Evolutionary conservation across 2,888 invertebrate species (phyloP), one percentile per base, ranked within the genome.

Genomic region (Nemurella pictetii): DNA sequence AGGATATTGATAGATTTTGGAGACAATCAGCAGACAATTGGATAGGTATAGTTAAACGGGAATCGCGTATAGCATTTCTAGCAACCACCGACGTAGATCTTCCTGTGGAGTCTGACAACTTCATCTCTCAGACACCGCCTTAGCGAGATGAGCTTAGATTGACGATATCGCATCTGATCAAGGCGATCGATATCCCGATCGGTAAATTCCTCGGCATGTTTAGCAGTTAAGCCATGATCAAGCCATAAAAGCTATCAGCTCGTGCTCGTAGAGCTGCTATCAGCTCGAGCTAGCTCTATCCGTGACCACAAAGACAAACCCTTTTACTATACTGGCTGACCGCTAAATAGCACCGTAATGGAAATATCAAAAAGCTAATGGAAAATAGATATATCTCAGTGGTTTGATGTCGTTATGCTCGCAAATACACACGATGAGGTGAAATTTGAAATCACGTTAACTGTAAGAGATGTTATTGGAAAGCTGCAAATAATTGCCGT

Each of bases 1-100:
- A 82, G 29, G 26, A 28, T 72, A 82, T 82, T 82, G 82, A 82
- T 82, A 55, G 55, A 82, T 82, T 82, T 72, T 82, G 72, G 55
- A 82, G 55, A 36, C 55, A 82, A 82, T 82, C 55, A 82, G 28
- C 12, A 72, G n/a, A n/a, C 25, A 30, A 26, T 80, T 30, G 25
- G n/a, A 20, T 30, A 78, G 30, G 30, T 4, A n/a, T 27, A 30
- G 27, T 20, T 30, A 78, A 29, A 28, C 29, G 30, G 28, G 78
- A n/a, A 80, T 20, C 26, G 75, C 1, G 75, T 25, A n/a, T n/a
- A n/a, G n/a, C n/a, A n/a, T n/a, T n/a, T n/a, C n/a, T n/a, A n/a
- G 75, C 4, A n/a, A 29, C 80, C 80, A 30, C 80, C 80, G 80
- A 30, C 30, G 82, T 15, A 82, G 28, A 55, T 55, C 82, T 28